Conservation (phyloP, 2,888 invertebrate genomes). For the Lasioglossum figueresi region DNA sequence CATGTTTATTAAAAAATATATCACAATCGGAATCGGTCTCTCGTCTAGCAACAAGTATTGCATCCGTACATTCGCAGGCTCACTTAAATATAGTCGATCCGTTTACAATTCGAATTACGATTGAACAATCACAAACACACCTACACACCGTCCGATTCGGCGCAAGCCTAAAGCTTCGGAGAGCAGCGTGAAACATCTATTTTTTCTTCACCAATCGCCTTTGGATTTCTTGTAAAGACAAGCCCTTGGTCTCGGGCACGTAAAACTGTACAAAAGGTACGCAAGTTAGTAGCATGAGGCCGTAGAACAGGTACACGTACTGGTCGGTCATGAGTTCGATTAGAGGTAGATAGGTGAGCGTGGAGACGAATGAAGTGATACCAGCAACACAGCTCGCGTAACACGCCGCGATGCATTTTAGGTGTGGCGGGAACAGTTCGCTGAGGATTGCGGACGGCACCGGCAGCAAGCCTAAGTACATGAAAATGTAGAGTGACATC, state of each 20-base stretch:
- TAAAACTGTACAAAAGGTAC: slow-evolving; percentile 63
- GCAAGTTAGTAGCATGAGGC: slow-evolving; percentile 61
- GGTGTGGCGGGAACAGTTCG: slow-evolving; percentile 72
- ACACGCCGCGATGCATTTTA: slow-evolving; percentile 72
- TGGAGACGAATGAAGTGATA: slow-evolving; percentile 60
- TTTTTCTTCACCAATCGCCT: slow-evolving; percentile 62
- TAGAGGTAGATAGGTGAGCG: slow-evolving; percentile 69
- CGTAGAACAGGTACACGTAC: slow-evolving; percentile 73
- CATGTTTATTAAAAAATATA: neutral
- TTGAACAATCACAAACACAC: too few species aligned
- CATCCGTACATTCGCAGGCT: neutral
- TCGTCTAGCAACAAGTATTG: neutral
- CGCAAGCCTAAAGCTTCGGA: too few species aligned
- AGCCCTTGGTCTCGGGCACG: slow-evolving; percentile 80
- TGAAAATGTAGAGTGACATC: slow-evolving; percentile 65
- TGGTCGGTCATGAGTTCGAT: slow-evolving; percentile 63
- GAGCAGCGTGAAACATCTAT: neutral
- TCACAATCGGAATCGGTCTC: too few species aligned
- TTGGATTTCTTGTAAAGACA: slow-evolving; percentile 78
- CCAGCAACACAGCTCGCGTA: slow-evolving; percentile 64
- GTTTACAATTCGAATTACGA: neutral
- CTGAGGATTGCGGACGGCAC: slow-evolving; percentile 69
- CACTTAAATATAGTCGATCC: neutral
- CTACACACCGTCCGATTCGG: neutral
- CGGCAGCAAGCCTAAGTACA: slow-evolving; percentile 67